Evolutionary conservation across 2,113 vertebrate species (phyloP), one percentile per base, ranked within the genome.

Genomic region (Lophura nycthemera): DNA sequence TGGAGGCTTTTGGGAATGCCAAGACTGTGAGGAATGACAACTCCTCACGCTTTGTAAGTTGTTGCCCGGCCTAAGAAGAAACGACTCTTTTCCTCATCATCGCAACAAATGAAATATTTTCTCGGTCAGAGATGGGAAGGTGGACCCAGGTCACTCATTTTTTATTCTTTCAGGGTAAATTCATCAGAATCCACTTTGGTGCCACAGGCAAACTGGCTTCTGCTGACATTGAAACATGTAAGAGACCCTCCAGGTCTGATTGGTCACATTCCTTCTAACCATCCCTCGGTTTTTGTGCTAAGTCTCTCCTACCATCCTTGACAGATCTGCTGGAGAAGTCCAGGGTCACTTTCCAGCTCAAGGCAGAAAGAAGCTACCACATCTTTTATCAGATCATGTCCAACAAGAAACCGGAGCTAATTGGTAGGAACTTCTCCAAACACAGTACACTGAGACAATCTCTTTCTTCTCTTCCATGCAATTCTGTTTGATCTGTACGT

Each of bases 221-320:
- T 94, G 99, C 99, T 84, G 99, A 99, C 93, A 99, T 99, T 97
- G 99, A 99, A 97, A 99, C 99, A 64, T 99, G 99, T 99, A 97
- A 98, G 98, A 96, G 20, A 79, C 10, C 59, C 16, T 21, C n/a
- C 56, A 71, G 45, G 11, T 40, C 56, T 30, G 12, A 5, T 77
- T 12, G 27, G 15, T 54, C 52, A 5, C 8, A 9, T 83, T 52
- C 36, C n/a, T 56, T 27, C 19, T 15, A 7, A 25, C 4, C 20
- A 21, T 24, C 36, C 6, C 7, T 42, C 10, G 4, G 11, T 32
- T 76, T 34, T 7, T 52, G 6, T 57, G 29, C 8, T 27, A 83
- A 2, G 74, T 54, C 90, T 25, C 27, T 21, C 11, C 56, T 69
- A 8, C 47, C 3, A 6, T 25, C 32, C 42, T 59, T 25, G 30